Evolutionary conservation across 2,888 invertebrate species (phyloP).

Genomic region (Epistrophella euchroma): DNA sequence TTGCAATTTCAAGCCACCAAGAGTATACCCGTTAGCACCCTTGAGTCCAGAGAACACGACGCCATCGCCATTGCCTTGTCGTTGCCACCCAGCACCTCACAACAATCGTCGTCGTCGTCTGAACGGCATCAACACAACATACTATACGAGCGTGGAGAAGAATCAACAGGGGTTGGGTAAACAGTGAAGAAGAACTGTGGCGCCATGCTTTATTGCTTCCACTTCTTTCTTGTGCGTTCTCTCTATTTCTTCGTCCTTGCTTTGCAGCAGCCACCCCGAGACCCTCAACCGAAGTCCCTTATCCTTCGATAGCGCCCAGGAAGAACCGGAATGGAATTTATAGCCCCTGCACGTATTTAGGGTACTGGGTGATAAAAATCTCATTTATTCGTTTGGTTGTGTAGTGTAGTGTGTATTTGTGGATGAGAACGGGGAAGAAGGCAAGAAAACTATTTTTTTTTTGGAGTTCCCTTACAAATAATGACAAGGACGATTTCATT

Average conservation of each 20-base stretch:
- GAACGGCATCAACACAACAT: conserved; percentile 18
- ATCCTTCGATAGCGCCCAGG: conserved; percentile 25
- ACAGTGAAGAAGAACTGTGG: conserved; percentile 71
- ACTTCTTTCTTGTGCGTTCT: conserved; percentile 61
- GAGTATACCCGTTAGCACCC: conserved; percentile 63
- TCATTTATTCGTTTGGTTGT: conserved; percentile 48
- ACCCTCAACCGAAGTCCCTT: conserved; percentile 10
- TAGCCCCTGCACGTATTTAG: conserved; percentile 73
- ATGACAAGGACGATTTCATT: conserved; percentile 68
- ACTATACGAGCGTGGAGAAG: conserved; percentile 19
- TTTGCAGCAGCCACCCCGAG: conserved; percentile 2
- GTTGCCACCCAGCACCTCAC: neutral
- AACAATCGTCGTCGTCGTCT: conserved; percentile 17
- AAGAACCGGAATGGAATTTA: conserved; percentile 56
- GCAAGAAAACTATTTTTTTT: conserved; percentile 31
- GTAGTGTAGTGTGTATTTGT: neutral
- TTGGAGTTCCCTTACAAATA: conserved; percentile 9
- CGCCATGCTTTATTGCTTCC: conserved; percentile 74
- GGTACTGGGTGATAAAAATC: conserved; percentile 76
- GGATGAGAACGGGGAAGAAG: neutral
- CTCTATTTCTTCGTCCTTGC: conserved; percentile 52
- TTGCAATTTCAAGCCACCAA: conserved; percentile 55
- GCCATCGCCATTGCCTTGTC: conserved; percentile 24
- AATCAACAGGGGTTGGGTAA: conserved; percentile 75
- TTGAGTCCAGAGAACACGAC: conserved; percentile 62